Conservation (phyloP, 2,113 vertebrate species). For the Zapus hudsonius region DNA sequence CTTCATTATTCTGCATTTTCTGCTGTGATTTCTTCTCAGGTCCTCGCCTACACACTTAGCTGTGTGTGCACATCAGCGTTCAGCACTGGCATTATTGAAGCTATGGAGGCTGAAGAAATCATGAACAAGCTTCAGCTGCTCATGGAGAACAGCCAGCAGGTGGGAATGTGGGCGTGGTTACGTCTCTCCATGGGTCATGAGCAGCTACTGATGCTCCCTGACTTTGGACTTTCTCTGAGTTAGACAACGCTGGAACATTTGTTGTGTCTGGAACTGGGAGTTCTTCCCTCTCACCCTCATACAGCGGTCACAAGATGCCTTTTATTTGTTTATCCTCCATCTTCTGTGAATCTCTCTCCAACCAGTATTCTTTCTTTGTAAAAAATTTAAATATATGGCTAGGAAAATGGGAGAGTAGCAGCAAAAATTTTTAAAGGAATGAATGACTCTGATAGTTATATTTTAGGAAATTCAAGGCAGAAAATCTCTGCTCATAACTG, state of each 20-base stretch:
- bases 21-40: conserved; percentile 83
- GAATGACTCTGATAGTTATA: neutral
- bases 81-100: conserved; percentile 88
- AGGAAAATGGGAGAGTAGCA: neutral
- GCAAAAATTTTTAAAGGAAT: neutral
- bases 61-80: conserved; percentile 93
- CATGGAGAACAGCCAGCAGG: conserved; percentile 95
- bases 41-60: conserved; percentile 92
- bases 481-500: neutral
- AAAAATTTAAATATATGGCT: conserved; percentile 12
- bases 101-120: conserved; percentile 90
- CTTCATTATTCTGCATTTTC: neutral
- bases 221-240: neutral
- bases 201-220: neutral
- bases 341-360: neutral
- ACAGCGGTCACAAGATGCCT: neutral
- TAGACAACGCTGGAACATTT: neutral
- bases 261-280: neutral
- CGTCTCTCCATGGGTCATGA: neutral
- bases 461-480: conserved; percentile 4
- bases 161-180: conserved; percentile 63
- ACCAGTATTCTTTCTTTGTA: neutral
- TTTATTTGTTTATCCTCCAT: neutral
- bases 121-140: conserved; percentile 90
- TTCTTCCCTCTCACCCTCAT: neutral